These are phyloP conservation scores for Pedionomus torquatus DNA, from an alignment of 2,113 vertebrate genomes.

Conservation along the genomic window DNA sequence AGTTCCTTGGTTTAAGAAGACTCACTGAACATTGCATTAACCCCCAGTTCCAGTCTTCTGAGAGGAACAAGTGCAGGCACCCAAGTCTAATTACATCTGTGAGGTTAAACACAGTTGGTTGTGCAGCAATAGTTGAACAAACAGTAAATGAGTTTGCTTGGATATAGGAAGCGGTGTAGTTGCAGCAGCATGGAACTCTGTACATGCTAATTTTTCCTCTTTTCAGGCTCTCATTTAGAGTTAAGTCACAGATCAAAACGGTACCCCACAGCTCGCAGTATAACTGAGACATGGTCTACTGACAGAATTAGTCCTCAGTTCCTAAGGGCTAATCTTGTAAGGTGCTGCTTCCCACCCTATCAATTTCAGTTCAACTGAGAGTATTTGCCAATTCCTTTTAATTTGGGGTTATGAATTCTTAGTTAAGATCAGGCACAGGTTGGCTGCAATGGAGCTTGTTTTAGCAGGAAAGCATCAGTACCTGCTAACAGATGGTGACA, in stretches of 20 bases:
- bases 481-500: background rate
- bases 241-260: background rate
- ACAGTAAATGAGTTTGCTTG: background rate
- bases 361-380: background rate
- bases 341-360: background rate
- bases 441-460: background rate
- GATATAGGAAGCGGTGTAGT: background rate
- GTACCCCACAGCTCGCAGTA: background rate
- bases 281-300: background rate
- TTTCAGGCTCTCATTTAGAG: background rate
- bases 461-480: background rate
- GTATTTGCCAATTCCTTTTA: background rate
- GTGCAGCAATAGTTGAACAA: background rate
- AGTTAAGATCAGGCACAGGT: background rate
- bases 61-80: background rate
- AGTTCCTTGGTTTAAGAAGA: background rate
- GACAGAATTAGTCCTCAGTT: background rate
- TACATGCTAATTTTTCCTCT: background rate
- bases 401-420: background rate
- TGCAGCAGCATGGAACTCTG: background rate
- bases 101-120: background rate
- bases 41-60: background rate
- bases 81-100: slow-evolving; percentile 18
- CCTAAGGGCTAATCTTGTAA: background rate
- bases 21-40: slow-evolving; percentile 33